Evolutionary conservation across 2,797 vertebrate genomes (phyloP).

Genomic region (Pseudochirops cupreus): DNA sequence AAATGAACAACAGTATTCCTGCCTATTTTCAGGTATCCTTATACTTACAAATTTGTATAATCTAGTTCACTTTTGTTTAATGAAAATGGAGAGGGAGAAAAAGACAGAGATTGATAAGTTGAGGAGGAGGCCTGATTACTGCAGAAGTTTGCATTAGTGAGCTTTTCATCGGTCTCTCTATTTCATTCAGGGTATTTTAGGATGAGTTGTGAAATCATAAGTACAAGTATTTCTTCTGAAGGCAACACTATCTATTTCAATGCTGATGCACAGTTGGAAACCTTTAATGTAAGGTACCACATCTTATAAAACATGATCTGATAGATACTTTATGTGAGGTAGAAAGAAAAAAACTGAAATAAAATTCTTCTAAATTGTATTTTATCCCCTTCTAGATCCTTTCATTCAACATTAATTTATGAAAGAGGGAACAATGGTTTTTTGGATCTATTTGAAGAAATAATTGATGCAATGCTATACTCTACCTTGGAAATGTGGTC

Average conservation of each 20-base stretch:
- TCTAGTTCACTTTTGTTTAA: conserved; percentile 54
- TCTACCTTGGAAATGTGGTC: neutral
- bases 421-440: neutral
- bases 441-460: neutral
- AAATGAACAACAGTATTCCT: conserved; percentile 37
- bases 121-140: neutral
- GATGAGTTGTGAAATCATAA: conserved; percentile 51
- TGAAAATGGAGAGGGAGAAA: neutral
- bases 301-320: conserved; percentile 55
- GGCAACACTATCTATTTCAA: conserved; percentile 61
- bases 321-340: conserved; percentile 20
- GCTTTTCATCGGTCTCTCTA: conserved; percentile 8
- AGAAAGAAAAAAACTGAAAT: conserved; percentile 14
- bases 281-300: conserved; percentile 14
- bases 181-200: conserved; percentile 37
- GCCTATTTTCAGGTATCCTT: neutral
- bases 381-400: neutral
- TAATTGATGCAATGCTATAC: neutral
- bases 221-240: conserved; percentile 31
- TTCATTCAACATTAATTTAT: neutral
- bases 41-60: conserved; percentile 56
- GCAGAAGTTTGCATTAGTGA: conserved; percentile 24
- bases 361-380: neutral
- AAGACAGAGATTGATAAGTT: conserved; percentile 30
- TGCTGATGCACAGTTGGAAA: conserved; percentile 51